Evolutionary conservation across 1,140 invertebrate species (phyloP).

Genomic region (Papilio glaucus): DNA sequence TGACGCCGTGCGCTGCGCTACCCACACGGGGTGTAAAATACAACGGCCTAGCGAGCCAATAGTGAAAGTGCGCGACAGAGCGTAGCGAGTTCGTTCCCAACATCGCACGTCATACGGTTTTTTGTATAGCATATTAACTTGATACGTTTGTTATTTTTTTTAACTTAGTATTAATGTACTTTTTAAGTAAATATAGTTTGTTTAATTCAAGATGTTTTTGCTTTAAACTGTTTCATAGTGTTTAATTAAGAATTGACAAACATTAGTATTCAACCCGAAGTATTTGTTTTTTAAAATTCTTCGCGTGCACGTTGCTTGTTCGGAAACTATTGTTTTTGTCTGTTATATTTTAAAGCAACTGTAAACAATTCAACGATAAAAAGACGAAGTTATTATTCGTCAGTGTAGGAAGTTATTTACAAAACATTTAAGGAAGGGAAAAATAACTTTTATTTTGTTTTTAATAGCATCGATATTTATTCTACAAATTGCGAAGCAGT

Average conservation of each 20-base stretch:
- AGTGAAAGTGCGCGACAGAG: conserved; percentile 46
- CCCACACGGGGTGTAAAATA: background rate
- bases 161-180: too few relatives aligned
- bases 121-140: background rate
- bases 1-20: background rate
- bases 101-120: conserved; percentile 30
- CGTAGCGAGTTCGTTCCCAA: conserved; percentile 39
- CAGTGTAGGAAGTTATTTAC: too few relatives aligned
- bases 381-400: too few relatives aligned
- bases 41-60: conserved; percentile 24
- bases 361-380: background rate
- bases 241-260: background rate
- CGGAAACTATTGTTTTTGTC: background rate
- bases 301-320: too few relatives aligned
- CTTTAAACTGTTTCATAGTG: too few relatives aligned
- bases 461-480: too few relatives aligned
- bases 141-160: background rate
- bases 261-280: background rate
- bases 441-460: too few relatives aligned
- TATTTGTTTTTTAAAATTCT: background rate
- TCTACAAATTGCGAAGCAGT: too few relatives aligned
- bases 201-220: too few relatives aligned
- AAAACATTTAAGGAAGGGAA: too few relatives aligned
- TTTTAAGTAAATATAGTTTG: too few relatives aligned
- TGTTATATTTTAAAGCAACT: background rate